Percentiles rank a stretch among this genome's conserved stretches.
phyloP scores from a whole-genome alignment of 1,140 invertebrate species.

The Lasioglossum albipes region DNA sequence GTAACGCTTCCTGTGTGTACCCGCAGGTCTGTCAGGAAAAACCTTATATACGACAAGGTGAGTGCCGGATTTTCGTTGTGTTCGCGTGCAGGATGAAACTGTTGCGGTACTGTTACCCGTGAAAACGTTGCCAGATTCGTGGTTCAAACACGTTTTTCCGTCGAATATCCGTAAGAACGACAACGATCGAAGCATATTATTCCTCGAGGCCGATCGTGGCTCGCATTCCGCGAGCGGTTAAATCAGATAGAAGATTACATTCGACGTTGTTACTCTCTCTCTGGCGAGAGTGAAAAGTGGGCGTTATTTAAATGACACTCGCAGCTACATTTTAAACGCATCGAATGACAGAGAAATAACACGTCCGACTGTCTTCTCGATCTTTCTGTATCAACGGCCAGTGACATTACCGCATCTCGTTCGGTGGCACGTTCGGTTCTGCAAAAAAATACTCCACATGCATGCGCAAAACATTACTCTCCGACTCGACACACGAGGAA shows the following conservation, averaged over 20 bases:
- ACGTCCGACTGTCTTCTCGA: neutral
- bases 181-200: neutral
- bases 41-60: slow-evolving; percentile 28
- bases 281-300: slow-evolving; percentile 33
- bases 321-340: slow-evolving; percentile 25
- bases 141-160: neutral
- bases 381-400: neutral
- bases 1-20: slow-evolving; percentile 37
- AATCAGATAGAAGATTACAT: slow-evolving; percentile 3
- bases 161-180: no score
- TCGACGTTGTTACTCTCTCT: slow-evolving; percentile 38
- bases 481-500: neutral
- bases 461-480: neutral
- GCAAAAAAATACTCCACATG: slow-evolving; percentile 6
- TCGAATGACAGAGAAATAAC: slow-evolving; percentile 31
- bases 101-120: slow-evolving; percentile 31
- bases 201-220: neutral
- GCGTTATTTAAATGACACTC: slow-evolving; percentile 62
- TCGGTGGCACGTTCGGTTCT: neutral
- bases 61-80: slow-evolving; percentile 24
- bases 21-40: slow-evolving; percentile 31
- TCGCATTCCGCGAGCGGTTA: neutral
- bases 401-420: slow-evolving; percentile 19
- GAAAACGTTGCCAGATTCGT: slow-evolving; percentile 14
- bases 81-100: slow-evolving; percentile 52